A percentile compares a stretch with the other conserved stretches of the same genome.
Conservation (phyloP, 2,888 invertebrate genomes). For the Cataglyphis altisquamis region DNA sequence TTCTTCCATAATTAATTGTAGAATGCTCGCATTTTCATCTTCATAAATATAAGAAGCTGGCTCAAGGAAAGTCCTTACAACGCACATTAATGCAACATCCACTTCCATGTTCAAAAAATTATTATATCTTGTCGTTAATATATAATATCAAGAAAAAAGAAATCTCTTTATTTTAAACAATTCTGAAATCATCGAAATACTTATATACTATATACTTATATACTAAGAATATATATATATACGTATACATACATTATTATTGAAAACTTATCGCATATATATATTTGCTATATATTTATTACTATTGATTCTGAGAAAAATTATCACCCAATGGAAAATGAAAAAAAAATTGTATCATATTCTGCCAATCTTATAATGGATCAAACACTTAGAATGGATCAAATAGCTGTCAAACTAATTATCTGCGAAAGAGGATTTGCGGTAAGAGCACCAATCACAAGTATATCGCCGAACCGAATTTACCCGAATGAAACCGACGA, state of each 20-base stretch:
- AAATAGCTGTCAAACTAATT: not conserved
- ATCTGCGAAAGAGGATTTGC: too few relatives aligned
- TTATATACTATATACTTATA: too few relatives aligned
- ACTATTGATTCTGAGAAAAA: not conserved
- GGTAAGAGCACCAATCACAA: too few relatives aligned
- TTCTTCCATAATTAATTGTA: conserved; percentile 5
- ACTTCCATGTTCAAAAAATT: not conserved
- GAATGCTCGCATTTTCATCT: not conserved
- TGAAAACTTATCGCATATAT: not conserved
- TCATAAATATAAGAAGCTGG: conserved; percentile 17
- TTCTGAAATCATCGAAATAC: not conserved
- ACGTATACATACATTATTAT: not conserved
- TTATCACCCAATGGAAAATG: not conserved
- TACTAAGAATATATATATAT: not conserved
- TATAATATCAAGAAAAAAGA: not conserved
- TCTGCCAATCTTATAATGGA: too few relatives aligned
- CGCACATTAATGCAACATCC: not conserved
- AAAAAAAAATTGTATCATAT: not conserved
- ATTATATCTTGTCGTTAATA: not conserved
- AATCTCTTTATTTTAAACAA: not conserved
- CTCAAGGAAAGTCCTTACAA: not conserved
- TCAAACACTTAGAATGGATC: not conserved
- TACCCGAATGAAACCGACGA: too few relatives aligned
- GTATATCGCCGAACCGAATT: too few relatives aligned
- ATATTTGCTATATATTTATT: not conserved